Base-by-base conservation (phyloP, 37 sponge, comb jelly and placozoan genomes). In the Lycopodina hypogea region DNA sequence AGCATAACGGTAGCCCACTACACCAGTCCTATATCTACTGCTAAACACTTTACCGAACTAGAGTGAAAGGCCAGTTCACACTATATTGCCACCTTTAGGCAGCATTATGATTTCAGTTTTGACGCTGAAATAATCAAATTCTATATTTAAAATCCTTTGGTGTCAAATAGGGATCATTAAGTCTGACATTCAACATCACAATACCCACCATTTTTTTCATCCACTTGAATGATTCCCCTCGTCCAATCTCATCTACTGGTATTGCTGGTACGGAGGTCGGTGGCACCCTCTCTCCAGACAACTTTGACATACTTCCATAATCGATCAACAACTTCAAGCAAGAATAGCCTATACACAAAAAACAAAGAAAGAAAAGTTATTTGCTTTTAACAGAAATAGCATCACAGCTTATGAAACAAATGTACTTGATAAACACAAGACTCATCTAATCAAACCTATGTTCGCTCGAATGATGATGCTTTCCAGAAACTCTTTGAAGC, bases 381-480 rank as follows among this genome's bases (percentile, higher is more conserved):
- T n/a, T n/a, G n/a, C n/a, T n/a, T n/a, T n/a, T n/a, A n/a, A n/a
- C n/a, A n/a, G n/a, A n/a, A n/a, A n/a, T n/a, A n/a, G 48, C 9
- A 9, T 9, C 48, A 4, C 28, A 26, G 60, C 18, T 59, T 18
- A 59, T 6, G 60, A 59, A 26, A 3, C 4, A 26, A 28, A 6
- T 59, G 12, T 59, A 26, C 12, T 59, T 3, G 60, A 59, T 18
- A 59, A 17, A 18, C 28, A 59, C 60, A 23, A 53, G 17, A 59
- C 60, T 59, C 28, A 6, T 59, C 60, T 59, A 59, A 59, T 18
- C 23, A 60, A 30, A 65, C 66, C 66, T 65, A 65, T 65, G 66
- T 30, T 65, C 8, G 66, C 66, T 30, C 66, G 66, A 65, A 34
- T 65, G 66, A 65, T 65, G 66, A 65, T 65, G 18, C 34, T 30